Evolutionary conservation across 1,140 invertebrate species (phyloP).

Genomic region (Chlorops oryzae): DNA sequence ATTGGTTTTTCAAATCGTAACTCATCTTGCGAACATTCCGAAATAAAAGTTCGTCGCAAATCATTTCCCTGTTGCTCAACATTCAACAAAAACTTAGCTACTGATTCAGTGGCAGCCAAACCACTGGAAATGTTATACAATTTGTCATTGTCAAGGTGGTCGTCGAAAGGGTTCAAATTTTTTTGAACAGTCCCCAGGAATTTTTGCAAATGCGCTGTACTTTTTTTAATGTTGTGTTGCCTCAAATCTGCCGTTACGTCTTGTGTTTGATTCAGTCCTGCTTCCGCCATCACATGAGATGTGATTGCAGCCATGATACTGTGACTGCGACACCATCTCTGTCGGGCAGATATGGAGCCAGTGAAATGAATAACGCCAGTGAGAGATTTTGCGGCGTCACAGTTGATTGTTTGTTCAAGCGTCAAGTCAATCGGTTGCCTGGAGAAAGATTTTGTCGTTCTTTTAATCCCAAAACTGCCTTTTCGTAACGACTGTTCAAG

Average conservation of each 20-base stretch:
- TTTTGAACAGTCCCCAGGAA: not conserved
- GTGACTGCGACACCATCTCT: slow-evolving; percentile 23
- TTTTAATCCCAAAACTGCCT: slow-evolving; percentile 3
- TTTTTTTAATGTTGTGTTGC: not conserved
- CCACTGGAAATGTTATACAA: not conserved
- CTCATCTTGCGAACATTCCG: not conserved
- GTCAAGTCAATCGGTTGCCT: slow-evolving; percentile 31
- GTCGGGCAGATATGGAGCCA: slow-evolving; percentile 26
- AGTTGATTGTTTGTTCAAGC: slow-evolving; percentile 32
- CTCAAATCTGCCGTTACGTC: not conserved
- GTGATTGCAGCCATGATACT: slow-evolving; percentile 9
- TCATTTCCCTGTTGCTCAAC: too few species aligned
- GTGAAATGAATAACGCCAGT: slow-evolving; percentile 28
- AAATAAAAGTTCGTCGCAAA: too few species aligned
- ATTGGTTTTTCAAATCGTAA: not conserved
- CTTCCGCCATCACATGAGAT: not conserved
- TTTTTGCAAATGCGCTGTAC: not conserved
- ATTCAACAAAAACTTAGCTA: too few species aligned
- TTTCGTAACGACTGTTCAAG: not conserved
- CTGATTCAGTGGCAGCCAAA: too few species aligned
- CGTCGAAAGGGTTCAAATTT: not conserved
- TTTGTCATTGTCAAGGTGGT: not conserved
- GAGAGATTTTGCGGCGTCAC: slow-evolving; percentile 25
- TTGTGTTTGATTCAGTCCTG: not conserved
- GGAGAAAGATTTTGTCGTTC: slow-evolving; percentile 33